Evolutionary conservation across 2,797 vertebrate genomes (phyloP).

Genomic region (Peromyscus melanophrys): DNA sequence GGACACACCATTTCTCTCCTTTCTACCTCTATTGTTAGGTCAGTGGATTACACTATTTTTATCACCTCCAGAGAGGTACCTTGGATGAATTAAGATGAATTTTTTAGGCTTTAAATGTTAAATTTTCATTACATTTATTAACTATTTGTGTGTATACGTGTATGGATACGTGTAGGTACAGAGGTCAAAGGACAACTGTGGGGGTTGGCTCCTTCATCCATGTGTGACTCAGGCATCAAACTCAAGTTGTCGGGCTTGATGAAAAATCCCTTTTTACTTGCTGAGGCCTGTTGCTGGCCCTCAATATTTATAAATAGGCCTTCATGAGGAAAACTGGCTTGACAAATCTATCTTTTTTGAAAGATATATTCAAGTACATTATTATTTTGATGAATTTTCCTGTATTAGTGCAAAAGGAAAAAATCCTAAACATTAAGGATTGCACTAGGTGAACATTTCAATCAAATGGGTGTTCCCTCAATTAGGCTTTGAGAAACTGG

Average conservation of each 20-base stretch:
- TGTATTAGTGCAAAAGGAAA: background rate
- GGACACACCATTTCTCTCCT: background rate
- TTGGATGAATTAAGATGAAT: conserved; percentile 34
- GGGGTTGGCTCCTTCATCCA: background rate
- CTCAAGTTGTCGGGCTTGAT: background rate
- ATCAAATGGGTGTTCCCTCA: background rate
- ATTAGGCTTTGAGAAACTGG: background rate
- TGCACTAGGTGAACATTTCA: background rate
- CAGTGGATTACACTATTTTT: conserved; percentile 5
- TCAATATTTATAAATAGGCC: background rate
- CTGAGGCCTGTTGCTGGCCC: background rate
- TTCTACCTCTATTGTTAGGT: background rate
- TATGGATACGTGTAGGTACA: background rate
- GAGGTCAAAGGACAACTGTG: background rate
- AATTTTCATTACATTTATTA: background rate
- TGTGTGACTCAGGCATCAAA: background rate
- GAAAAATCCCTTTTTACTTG: background rate
- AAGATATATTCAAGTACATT: conserved; percentile 2
- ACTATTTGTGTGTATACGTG: background rate
- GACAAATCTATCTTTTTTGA: conserved; percentile 18
- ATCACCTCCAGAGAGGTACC: background rate
- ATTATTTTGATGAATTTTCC: conserved; percentile 46
- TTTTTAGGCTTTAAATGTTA: background rate
- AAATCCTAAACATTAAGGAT: background rate
- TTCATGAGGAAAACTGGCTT: conserved; percentile 61